Conservation (phyloP, 1,140 invertebrate species). For the Watersipora subatra region DNA sequence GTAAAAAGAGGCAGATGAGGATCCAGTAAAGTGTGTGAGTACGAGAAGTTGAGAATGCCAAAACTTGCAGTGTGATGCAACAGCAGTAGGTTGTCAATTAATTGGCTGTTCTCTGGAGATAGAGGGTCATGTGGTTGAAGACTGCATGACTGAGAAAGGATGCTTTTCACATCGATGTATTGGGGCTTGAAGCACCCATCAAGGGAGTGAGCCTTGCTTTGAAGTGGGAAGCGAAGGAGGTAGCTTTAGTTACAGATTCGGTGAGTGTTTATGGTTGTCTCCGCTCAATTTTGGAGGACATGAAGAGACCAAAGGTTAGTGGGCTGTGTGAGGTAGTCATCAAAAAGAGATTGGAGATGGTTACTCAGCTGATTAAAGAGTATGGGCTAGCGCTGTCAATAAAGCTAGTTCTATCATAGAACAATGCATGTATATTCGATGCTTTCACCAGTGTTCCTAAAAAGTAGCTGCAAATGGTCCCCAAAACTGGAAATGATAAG, state of each 20-base stretch:
- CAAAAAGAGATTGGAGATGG: neutral
- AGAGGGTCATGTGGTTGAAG: neutral
- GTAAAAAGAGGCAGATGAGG: neutral
- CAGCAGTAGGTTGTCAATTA: neutral
- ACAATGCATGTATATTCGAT: neutral
- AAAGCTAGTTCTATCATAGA: neutral
- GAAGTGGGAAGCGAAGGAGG: neutral
- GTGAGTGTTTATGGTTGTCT: neutral
- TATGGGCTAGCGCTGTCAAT: neutral
- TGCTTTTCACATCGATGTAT: neutral
- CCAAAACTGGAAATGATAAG: no score
- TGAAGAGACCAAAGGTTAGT: neutral
- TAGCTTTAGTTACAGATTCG: neutral
- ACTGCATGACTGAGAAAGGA: neutral
- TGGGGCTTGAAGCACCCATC: neutral
- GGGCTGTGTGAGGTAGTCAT: neutral
- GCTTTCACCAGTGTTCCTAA: neutral
- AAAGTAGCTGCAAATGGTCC: neutral
- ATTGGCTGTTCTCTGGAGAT: neutral
- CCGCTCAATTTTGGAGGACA: neutral
- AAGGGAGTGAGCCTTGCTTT: neutral
- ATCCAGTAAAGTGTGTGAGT: neutral
- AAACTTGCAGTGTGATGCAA: neutral
- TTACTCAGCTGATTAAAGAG: neutral
- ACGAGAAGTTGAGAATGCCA: neutral